Evolutionary conservation across 2,797 vertebrate genomes (phyloP).

Genomic region (Myotis pilosus): DNA sequence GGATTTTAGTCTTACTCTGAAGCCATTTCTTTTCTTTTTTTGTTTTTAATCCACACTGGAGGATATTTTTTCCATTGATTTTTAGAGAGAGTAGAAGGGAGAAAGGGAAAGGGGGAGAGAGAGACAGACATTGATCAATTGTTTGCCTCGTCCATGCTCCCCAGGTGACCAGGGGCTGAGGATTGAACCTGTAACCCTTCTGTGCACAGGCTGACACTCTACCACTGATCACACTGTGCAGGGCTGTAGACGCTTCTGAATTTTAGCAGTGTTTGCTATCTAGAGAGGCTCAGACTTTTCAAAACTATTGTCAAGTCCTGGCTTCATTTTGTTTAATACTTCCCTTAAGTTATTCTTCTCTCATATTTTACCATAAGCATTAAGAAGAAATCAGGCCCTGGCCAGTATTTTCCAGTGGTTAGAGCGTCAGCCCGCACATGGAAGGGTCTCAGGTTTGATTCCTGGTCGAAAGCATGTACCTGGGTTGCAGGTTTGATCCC

Average conservation of each 20-base stretch:
- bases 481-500: background rate
- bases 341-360: background rate
- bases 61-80: background rate
- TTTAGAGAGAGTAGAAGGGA: background rate
- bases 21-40: background rate
- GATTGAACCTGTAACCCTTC: background rate
- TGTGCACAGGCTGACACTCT: background rate
- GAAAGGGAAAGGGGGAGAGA: background rate
- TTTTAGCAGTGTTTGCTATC: background rate
- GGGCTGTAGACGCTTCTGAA: background rate
- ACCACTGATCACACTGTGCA: background rate
- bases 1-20: background rate
- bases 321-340: background rate
- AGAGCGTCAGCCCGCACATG: background rate
- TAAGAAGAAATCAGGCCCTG: background rate
- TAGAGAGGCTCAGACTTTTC: background rate
- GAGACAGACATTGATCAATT: background rate
- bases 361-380: background rate
- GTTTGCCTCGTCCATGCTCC: background rate
- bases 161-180: background rate
- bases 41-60: background rate
- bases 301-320: background rate
- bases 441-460: background rate
- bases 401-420: background rate
- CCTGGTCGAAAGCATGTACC: background rate